Base-by-base conservation (phyloP, 1,140 invertebrate genomes). In the Drosophila prosaltans region DNA sequence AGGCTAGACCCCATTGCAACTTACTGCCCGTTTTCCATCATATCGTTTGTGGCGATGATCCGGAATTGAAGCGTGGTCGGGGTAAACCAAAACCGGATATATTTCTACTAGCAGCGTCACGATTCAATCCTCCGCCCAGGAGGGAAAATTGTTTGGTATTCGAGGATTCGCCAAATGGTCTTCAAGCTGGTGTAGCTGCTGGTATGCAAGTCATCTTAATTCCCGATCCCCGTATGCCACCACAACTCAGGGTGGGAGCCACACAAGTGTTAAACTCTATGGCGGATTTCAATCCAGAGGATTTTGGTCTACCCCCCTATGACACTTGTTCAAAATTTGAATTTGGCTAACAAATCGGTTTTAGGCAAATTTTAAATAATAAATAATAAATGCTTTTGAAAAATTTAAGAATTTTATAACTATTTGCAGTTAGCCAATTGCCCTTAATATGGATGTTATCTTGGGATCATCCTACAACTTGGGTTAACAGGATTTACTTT, bases 191-290 rank as follows among this genome's bases (percentile, higher is more conserved):
- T 0, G 65, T 95, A 8, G 93, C 94, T 26, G 98, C 98, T 2
- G 96, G 96, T 11, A 98, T 98, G 97, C 97, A 97, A 92, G 95
- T 95, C 3, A 95, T 98, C 0, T 97, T 98, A 95, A 95, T 98
- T 26, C 97, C 97, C n/a, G 96, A 97, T 92, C 88, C 93, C 21
- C 93, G 94, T 51, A 91, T 96, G 60, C 94, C 95, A 54, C 91
- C 93, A 41, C 92, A 93, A 75, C 91, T 94, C 30, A 94, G 92
- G 1, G 93, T 93, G 65, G 93, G 94, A 55, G 96, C 97, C 4
- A 97, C 97, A 0, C 90, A 96, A 63, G 94, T 97, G 6, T 80
- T 98, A 11, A 93, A 95, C 1, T 96, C 95, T 2, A 92, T 98
- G 65, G 94, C 95, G 75, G 95, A 98, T 41, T 98, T 98, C 85